Evolutionary conservation across 2,888 invertebrate genomes (phyloP).

Genomic region (Lingula anatina): DNA sequence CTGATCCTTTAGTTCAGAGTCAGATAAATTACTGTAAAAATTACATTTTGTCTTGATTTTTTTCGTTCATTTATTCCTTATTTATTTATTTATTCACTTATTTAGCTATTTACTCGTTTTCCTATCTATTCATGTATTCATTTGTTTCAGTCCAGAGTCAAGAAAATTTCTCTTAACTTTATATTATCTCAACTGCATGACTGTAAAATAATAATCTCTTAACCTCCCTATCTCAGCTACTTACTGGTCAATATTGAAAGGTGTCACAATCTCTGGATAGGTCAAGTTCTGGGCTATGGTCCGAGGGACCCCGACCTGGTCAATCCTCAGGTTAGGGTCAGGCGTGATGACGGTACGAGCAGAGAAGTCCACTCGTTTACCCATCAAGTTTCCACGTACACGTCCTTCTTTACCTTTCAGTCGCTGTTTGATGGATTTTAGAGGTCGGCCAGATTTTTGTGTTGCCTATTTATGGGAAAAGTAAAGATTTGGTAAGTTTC

Average conservation of each 20-base stretch:
- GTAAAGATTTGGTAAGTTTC: conserved; percentile 52
- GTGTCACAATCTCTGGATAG: conserved; percentile 98
- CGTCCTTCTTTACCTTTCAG: conserved; percentile 97
- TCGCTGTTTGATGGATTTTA: conserved; percentile 95
- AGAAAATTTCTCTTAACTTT: too few relatives aligned
- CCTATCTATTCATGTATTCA: too few relatives aligned
- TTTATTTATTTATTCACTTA: too few relatives aligned
- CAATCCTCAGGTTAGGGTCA: conserved; percentile 66
- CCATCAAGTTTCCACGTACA: conserved; percentile 99
- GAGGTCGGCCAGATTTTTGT: conserved; percentile 97
- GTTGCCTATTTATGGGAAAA: conserved; percentile 62
- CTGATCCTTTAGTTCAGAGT: too few relatives aligned
- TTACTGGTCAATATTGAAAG: conserved; percentile 94
- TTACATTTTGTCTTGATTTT: too few relatives aligned
- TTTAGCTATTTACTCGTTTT: too few relatives aligned
- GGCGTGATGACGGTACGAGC: conserved; percentile 84
- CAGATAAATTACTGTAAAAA: too few relatives aligned
- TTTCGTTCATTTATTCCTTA: too few relatives aligned
- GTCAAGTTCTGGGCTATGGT: conserved; percentile 99
- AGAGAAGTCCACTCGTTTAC: conserved; percentile 99
- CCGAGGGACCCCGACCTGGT: conserved; percentile 97
- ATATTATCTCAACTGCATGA: too few relatives aligned
- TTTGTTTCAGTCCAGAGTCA: too few relatives aligned
- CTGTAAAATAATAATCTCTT: too few relatives aligned
- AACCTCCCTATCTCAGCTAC: too few relatives aligned